These are phyloP conservation scores for Solenopsis invicta DNA, from an alignment of 1,140 invertebrate genomes.

Conservation along the genomic window DNA sequence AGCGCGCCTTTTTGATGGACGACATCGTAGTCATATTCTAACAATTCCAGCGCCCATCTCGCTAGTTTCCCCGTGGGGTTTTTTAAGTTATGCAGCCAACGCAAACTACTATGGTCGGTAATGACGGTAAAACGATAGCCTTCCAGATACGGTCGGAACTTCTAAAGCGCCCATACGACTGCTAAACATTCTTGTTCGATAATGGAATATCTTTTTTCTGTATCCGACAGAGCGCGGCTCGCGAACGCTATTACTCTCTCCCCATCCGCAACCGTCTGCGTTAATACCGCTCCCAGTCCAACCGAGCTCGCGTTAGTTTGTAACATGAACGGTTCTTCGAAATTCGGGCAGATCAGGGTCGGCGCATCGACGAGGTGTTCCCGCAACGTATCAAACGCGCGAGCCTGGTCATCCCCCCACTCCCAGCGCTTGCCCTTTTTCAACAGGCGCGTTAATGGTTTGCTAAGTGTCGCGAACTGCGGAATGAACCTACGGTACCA, in stretches of 20 bases:
- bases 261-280: accelerated
- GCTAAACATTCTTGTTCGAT: too few species aligned
- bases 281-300: not conserved
- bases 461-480: not conserved
- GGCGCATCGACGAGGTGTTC: not conserved
- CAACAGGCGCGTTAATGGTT: not conserved
- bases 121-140: too few species aligned
- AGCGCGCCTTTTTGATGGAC: not conserved
- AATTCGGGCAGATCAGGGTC: not conserved
- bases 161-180: too few species aligned
- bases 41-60: too few species aligned
- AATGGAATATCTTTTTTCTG: too few species aligned
- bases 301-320: not conserved
- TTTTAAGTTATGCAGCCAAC: too few species aligned
- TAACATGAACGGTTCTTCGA: not conserved
- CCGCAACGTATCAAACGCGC: not conserved
- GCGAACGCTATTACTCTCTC: too few species aligned
- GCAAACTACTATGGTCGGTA: too few species aligned
- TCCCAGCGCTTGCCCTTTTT: too few species aligned
- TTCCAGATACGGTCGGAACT: too few species aligned
- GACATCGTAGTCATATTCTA: not conserved
- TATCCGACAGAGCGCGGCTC: too few species aligned
- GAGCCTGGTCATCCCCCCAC: not conserved
- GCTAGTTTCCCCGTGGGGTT: too few species aligned
- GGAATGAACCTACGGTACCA: not conserved